These are phyloP conservation scores for Trichomalopsis sarcophagae DNA, from an alignment of 1,140 invertebrate genomes.

Conservation along the genomic window DNA sequence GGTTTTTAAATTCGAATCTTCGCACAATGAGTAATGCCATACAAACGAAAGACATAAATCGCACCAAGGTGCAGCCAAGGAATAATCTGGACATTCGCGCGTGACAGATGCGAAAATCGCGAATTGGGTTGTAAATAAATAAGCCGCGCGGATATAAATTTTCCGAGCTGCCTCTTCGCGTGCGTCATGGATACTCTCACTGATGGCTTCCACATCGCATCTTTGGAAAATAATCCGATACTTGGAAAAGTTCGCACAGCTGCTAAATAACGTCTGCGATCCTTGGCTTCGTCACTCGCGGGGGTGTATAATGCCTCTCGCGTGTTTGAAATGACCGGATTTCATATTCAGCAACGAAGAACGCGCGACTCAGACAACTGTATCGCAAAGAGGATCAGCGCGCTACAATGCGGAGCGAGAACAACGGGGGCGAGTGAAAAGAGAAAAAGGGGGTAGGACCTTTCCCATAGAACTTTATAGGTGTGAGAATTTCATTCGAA, in stretches of 20 bases:
- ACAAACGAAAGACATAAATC: no score
- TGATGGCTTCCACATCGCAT: no score
- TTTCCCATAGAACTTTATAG: background rate
- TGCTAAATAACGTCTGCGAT: no score
- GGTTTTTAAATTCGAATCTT: no score
- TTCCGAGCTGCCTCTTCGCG: background rate
- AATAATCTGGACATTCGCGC: background rate
- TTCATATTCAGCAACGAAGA: background rate
- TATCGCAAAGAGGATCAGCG: constrained; percentile 55
- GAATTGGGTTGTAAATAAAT: constrained; percentile 31
- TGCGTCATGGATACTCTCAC: no score
- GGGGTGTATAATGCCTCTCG: background rate
- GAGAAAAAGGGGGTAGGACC: background rate
- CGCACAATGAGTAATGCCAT: no score
- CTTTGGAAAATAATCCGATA: no score
- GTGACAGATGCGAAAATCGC: constrained; percentile 14
- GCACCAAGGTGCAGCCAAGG: no score
- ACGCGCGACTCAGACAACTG: constrained; percentile 32
- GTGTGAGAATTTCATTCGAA: background rate
- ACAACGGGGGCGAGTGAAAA: background rate
- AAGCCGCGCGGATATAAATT: constrained; percentile 22
- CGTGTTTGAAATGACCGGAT: background rate
- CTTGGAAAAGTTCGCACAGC: no score
- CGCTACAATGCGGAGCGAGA: background rate
- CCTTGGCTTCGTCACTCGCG: background rate